These are phyloP conservation scores for Tenthredo livida DNA, from an alignment of 2,888 invertebrate species.

Conservation along the genomic window DNA sequence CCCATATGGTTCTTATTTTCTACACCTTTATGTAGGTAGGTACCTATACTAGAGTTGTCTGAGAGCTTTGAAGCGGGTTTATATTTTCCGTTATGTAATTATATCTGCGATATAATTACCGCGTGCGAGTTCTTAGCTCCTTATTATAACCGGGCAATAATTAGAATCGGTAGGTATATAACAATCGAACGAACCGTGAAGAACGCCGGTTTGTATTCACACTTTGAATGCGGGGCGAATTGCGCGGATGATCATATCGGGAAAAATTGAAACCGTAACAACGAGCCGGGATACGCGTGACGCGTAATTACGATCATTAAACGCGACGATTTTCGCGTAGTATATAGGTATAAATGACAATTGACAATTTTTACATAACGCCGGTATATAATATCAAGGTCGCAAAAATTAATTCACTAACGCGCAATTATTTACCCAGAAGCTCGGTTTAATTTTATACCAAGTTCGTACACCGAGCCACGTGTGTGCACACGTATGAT, in stretches of 20 bases:
- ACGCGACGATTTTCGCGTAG: neutral
- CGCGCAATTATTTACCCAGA: neutral
- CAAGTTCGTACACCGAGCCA: neutral
- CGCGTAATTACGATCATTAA: neutral
- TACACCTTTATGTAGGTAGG: neutral
- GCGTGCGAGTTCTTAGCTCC: neutral
- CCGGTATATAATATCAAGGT: neutral
- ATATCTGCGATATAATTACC: neutral
- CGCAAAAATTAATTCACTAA: conserved; percentile 1
- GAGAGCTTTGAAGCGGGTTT: neutral
- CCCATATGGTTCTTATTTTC: too few relatives aligned
- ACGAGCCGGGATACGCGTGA: too few relatives aligned
- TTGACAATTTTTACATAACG: neutral
- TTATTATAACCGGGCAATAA: neutral
- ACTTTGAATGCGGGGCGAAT: neutral
- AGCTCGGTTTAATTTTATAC: neutral
- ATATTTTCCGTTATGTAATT: conserved; percentile 21
- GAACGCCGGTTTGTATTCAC: neutral
- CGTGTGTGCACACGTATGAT: neutral
- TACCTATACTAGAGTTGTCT: neutral
- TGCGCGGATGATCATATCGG: neutral
- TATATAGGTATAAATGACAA: neutral
- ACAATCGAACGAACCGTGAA: neutral
- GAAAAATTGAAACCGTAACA: too few relatives aligned
- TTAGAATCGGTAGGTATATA: neutral